Conservation (phyloP, 1,140 invertebrate genomes). For the Ditylenchus dipsaci region DNA sequence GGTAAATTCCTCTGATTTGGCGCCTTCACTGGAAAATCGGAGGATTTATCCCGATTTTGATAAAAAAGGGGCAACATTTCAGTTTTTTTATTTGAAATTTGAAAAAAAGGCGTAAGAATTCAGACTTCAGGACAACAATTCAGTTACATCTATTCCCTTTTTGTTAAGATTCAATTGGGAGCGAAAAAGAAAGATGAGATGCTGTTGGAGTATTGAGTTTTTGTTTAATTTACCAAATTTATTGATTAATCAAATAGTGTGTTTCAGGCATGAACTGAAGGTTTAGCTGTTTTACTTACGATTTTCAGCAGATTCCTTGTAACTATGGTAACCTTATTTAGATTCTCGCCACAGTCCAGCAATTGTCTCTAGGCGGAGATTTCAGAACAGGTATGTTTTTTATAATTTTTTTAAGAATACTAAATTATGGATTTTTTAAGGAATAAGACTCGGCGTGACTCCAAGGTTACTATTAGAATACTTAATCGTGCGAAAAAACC, state of each 20-base stretch:
- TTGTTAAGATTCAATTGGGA: conserved; percentile 39
- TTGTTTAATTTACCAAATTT: not conserved
- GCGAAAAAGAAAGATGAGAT: conserved; percentile 39
- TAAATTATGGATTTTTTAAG: no score
- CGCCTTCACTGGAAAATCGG: no score
- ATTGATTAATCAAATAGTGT: no score
- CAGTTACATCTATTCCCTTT: not conserved
- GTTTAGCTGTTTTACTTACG: no score
- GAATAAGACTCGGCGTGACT: not conserved
- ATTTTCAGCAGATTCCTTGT: no score
- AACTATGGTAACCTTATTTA: conserved; percentile 19
- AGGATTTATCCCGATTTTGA: no score
- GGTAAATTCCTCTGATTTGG: no score
- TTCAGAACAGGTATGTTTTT: conserved; percentile 32
- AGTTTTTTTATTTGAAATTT: no score
- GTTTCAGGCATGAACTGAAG: no score
- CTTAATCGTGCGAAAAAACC: not conserved
- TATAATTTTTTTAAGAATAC: no score
- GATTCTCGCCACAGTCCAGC: conserved; percentile 51
- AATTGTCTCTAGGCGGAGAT: conserved; percentile 53
- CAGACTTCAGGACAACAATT: not conserved
- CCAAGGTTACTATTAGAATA: not conserved
- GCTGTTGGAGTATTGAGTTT: conserved; percentile 27
- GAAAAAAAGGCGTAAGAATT: no score
- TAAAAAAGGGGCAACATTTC: no score